phyloP scores from a whole-genome alignment of 2,113 vertebrate species.

The Thryonomys swinderianus region DNA sequence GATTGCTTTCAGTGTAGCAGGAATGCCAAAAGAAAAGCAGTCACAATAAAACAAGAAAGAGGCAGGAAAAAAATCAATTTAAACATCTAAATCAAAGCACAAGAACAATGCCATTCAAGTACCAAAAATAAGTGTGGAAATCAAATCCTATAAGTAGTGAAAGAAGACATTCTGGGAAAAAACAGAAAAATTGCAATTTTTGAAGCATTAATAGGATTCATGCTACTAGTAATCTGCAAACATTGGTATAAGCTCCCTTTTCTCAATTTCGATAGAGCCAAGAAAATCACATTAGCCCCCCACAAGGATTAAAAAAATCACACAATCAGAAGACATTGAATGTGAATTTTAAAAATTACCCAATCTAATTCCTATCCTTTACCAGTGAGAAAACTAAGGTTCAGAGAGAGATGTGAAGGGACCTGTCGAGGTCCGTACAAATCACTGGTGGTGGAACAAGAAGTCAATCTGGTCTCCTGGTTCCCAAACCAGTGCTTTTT shows the following conservation, averaged over 20 bases:
- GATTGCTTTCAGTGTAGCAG: constrained; percentile 50
- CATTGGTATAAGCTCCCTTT: background rate
- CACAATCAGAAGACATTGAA: background rate
- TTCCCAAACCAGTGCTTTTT: background rate
- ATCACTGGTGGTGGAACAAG: background rate
- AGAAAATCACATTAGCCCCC: background rate
- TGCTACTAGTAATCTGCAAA: constrained; percentile 44
- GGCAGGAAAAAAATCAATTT: constrained; percentile 24
- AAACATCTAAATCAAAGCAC: constrained; percentile 57
- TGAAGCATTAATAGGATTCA: constrained; percentile 53
- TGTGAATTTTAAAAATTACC: background rate
- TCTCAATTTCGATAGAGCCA: constrained; percentile 44
- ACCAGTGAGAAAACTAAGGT: background rate
- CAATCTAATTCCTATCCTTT: background rate
- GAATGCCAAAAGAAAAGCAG: constrained; percentile 17
- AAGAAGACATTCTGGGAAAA: background rate
- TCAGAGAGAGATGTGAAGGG: background rate
- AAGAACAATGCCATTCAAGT: constrained; percentile 34
- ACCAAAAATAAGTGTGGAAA: background rate
- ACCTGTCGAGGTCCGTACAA: background rate
- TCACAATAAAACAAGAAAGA: background rate
- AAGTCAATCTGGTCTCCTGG: background rate
- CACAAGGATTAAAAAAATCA: constrained; percentile 21
- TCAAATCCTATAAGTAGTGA: background rate
- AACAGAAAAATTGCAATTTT: constrained; percentile 15